Percentiles rank a stretch among this genome's conserved stretches.
Evolutionary conservation across 2,888 invertebrate species (phyloP).

Genomic region (Ophion costatus): DNA sequence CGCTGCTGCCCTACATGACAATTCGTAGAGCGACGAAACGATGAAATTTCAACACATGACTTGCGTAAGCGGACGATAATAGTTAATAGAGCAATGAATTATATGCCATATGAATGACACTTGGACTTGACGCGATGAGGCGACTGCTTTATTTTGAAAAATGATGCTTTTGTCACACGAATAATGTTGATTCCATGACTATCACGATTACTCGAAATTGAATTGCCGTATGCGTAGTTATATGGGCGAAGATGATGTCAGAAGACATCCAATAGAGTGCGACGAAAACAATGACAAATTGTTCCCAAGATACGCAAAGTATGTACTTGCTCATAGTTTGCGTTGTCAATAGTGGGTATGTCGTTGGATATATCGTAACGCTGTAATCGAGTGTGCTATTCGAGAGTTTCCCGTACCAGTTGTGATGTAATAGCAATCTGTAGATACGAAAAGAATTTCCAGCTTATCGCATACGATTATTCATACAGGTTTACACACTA

Average conservation of each 20-base stretch:
- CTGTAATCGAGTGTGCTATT: conserved; percentile 62
- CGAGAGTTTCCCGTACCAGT: conserved; percentile 18
- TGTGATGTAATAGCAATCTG: conserved; percentile 55
- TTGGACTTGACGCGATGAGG: background rate
- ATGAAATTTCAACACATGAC: background rate
- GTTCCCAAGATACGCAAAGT: conserved; percentile 61
- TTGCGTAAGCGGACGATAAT: background rate
- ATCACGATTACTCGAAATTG: conserved; percentile 61
- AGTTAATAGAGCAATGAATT: background rate
- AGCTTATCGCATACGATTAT: background rate
- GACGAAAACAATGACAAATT: conserved; percentile 60
- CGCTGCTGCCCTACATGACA: background rate
- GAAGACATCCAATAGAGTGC: conserved; percentile 65
- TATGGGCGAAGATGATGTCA: conserved; percentile 64
- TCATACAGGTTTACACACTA: too few species aligned
- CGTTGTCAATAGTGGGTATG: conserved; percentile 54
- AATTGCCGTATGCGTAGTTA: conserved; percentile 63
- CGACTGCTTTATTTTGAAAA: background rate
- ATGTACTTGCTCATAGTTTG: conserved; percentile 57
- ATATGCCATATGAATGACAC: background rate
- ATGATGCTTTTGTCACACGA: background rate
- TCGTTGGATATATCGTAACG: conserved; percentile 63
- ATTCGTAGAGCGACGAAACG: background rate
- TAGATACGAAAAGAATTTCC: background rate
- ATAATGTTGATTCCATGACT: background rate